A percentile compares a stretch with the other conserved stretches of the same genome.
Evolutionary conservation across 2,888 invertebrate genomes (phyloP).

Genomic region (Oeneis ivallda): DNA sequence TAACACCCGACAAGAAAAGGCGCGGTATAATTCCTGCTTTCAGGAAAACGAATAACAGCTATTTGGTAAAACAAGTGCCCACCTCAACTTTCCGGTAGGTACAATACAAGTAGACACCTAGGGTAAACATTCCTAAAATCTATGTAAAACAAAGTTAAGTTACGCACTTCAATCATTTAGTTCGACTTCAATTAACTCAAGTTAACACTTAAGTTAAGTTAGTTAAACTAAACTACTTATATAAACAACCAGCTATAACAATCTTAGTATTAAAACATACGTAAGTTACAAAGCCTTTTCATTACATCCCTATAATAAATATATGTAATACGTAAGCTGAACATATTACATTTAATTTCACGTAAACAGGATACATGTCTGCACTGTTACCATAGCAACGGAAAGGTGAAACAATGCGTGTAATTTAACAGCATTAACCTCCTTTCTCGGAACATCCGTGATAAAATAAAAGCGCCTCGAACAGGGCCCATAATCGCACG

Average conservation of each 20-base stretch:
- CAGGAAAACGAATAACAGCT: too few species aligned
- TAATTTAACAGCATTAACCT: conserved; percentile 74
- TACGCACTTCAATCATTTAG: not conserved
- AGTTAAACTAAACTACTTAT: not conserved
- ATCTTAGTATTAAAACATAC: not conserved
- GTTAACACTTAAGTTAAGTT: not conserved
- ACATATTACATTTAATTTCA: conserved; percentile 26
- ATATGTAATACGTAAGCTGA: conserved; percentile 14
- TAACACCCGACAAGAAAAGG: not conserved
- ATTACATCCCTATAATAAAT: conserved; percentile 11
- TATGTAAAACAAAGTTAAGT: not conserved
- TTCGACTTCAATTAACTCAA: conserved; percentile 1
- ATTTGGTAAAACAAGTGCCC: too few species aligned
- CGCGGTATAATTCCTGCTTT: not conserved
- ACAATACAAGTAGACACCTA: too few species aligned
- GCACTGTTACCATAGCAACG: conserved; percentile 57
- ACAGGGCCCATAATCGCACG: conserved; percentile 65
- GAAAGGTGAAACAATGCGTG: conserved; percentile 72
- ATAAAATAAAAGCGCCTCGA: conserved; percentile 71
- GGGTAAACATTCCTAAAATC: not conserved
- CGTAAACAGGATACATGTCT: conserved; percentile 16
- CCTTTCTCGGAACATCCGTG: conserved; percentile 72
- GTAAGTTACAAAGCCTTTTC: conserved; percentile 13
- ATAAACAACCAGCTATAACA: not conserved
- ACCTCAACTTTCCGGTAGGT: too few species aligned